Evolutionary conservation across 2,797 vertebrate species (phyloP).

Genomic region (Enteromius afrohamiltoni): DNA sequence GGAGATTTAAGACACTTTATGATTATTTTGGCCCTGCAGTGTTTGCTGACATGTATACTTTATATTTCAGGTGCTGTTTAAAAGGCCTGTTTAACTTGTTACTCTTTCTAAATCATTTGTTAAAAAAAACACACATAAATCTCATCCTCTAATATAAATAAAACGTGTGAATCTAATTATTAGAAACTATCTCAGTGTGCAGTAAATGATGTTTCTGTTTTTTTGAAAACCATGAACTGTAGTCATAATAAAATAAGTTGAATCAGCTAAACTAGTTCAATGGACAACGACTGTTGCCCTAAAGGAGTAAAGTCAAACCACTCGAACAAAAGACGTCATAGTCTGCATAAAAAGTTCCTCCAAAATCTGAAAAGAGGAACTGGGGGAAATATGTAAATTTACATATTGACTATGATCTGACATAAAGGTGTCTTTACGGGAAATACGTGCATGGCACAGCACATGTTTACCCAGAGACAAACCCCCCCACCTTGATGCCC

Average conservation of each 20-base stretch:
- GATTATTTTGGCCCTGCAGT: neutral
- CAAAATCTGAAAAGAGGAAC: neutral
- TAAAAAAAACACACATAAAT: neutral
- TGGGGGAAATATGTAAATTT: neutral
- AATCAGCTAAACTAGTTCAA: constrained; percentile 14
- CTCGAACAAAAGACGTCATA: neutral
- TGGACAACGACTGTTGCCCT: constrained; percentile 18
- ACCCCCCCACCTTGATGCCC: constrained; percentile 59
- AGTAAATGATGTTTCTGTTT: neutral
- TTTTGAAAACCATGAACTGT: neutral
- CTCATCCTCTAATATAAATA: neutral
- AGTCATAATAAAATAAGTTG: neutral
- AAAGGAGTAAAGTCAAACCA: neutral
- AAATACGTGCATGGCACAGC: neutral
- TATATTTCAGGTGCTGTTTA: no score
- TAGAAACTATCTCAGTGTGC: neutral
- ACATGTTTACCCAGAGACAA: constrained; percentile 45
- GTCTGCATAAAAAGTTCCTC: neutral
- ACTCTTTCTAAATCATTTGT: neutral
- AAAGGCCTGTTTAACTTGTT: neutral
- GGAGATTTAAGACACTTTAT: neutral
- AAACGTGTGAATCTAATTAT: neutral
- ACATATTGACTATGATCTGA: neutral
- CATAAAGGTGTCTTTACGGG: neutral
- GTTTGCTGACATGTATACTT: neutral